Evolutionary conservation across 2,888 invertebrate genomes (phyloP), one percentile per base, ranked within the genome.

Genomic region (Willowsia nigromaculata): DNA sequence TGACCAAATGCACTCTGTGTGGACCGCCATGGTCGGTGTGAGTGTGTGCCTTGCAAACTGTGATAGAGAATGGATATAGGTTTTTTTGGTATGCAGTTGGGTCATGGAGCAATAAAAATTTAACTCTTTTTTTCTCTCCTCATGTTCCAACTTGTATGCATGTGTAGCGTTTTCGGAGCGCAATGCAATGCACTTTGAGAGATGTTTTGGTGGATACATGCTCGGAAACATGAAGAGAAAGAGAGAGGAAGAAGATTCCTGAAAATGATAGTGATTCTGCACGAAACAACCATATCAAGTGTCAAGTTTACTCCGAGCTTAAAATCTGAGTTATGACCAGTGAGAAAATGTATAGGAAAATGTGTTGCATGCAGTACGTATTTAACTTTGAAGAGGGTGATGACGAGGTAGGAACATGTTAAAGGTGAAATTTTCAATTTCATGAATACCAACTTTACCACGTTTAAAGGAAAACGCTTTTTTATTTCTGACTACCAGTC

Each of bases 251-350:
- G 13, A 22, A 85, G 85, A 85, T 85, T 85, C 40, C 40, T 40
- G 59, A 85, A 43, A 85, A 74, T 85, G 85, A 85, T 85, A 85
- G 81, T 50, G 82, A 86, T 86, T 80, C 86, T 86, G 86, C 86
- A 86, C 86, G 86, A 86, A 86, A 80, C 86, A 86, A 65, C 86
- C 86, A 86, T 86, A 86, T 86, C 86, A 80, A 86, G 62, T 86
- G 86, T 86, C 86, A 86, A 78, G 86, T 62, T 53, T 76, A 50
- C 65, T 62, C 56, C 62, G 47, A 78, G 62, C 78, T 76, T 76
- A 85, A 85, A 85, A 85, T 85, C 85, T 85, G 78, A 85, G 78
- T 85, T 85, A 85, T 85, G 56, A 59, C 78, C 78, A 71, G 33
- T 37, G n/a, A 56, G 25, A 81, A 81, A 81, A 53, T 13, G n/a